Base-by-base conservation (phyloP, 2,797 vertebrate species). In the Podarcis lilfordi region DNA sequence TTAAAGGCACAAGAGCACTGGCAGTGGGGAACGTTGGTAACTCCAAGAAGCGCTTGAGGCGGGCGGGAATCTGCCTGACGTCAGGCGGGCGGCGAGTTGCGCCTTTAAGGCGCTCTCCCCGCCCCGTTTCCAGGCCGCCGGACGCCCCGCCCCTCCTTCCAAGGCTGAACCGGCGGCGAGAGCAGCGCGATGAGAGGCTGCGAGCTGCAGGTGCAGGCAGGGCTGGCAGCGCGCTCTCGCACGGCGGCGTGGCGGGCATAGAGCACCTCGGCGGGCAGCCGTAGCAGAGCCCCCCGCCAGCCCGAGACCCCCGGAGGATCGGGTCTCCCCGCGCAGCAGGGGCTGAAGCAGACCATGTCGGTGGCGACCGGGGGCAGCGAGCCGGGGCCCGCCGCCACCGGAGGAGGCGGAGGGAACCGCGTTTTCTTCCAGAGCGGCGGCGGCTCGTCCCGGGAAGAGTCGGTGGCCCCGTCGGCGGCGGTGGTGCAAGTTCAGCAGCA, bases 361-460 rank as follows among this genome's bases (percentile, higher is more conserved):
- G 93, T 96, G 95, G 96, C 86, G 4, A 94, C 96, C 6, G 96
- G 94, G 86, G 93, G 96, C 85, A 95, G 94, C 79, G 97, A 97
- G 94, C 91, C 96, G 88, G 92, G 95, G 4, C 94, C 95, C 40
- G 43, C 87, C 23, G 37, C 82, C 7, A 2, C 91, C 11, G 91
- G 94, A 11, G 92, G 92, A 21, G 94, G 94, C 83, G 92, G 95
- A 35, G 93, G 96, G 5, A 94, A 91, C 89, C 96, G 96, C 32
- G 97, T 97, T 71, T 97, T 97, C 93, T 97, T 97, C 92, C 97
- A 97, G 95, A 97, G 95, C 77, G 90, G 91, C 95, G 78, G 94
- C 92, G 95, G 98, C 94, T 45, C 95, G 83, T 93, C 97, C 82
- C 97, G 98, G 89, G 98, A 98, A 84, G 98, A 98, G 94, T 94